Evolutionary conservation across 2,888 invertebrate genomes (phyloP).

Genomic region (Lochmaea capreae): DNA sequence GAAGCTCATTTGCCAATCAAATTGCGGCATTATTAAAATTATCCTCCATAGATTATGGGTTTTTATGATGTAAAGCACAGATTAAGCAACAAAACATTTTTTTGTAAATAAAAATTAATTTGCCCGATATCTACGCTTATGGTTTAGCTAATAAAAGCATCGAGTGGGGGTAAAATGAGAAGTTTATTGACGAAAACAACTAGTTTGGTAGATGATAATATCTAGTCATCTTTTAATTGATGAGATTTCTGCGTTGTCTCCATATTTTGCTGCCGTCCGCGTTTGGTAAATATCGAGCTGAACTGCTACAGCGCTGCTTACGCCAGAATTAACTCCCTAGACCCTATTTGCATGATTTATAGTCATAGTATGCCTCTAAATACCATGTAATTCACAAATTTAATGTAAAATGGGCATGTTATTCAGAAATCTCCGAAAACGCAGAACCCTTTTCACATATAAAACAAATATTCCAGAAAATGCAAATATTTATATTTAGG

Average conservation of each 20-base stretch:
- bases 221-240: conserved; percentile 54
- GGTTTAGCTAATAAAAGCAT: not conserved
- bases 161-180: conserved; percentile 27
- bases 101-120: not conserved
- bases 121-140: too few relatives aligned
- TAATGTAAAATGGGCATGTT: conserved; percentile 73
- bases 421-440: conserved; percentile 64
- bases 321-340: conserved; percentile 64
- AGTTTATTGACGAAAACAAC: conserved; percentile 37
- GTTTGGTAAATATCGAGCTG: conserved; percentile 54
- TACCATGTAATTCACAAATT: conserved; percentile 82
- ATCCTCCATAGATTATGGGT: conserved; percentile 2
- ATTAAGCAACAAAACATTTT: not conserved
- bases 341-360: conserved; percentile 72
- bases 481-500: conserved; percentile 7
- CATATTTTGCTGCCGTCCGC: conserved; percentile 29
- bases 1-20: conserved; percentile 35
- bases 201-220: conserved; percentile 49
- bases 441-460: conserved; percentile 58
- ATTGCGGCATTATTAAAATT: conserved; percentile 30
- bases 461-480: conserved; percentile 58
- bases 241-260: conserved; percentile 54
- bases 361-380: conserved; percentile 78
- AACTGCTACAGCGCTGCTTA: conserved; percentile 57
- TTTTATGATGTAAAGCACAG: not conserved